Base-by-base conservation (phyloP, 2,888 invertebrate species). In the Sesamia inferens region DNA sequence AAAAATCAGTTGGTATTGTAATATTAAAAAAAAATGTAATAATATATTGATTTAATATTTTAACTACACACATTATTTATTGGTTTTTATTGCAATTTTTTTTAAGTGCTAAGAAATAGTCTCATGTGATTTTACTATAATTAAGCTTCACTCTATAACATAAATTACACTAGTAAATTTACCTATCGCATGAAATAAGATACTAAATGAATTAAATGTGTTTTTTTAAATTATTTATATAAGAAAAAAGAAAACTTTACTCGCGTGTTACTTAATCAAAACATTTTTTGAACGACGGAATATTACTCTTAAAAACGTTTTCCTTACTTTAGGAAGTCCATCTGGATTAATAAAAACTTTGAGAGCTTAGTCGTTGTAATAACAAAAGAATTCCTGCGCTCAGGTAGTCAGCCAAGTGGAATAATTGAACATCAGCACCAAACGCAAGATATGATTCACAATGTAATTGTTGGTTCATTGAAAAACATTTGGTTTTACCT, bases 401-500 rank as follows among this genome's bases (percentile, higher is more conserved):
- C 77, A 78, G 76, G 84, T 86, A 87, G 55, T 70, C 86, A 87
- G 69, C 87, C 79, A 83, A 82, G 83, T 86, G 84, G 83, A 89
- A 89, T 86, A 86, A 86, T 83, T 83, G 71, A 71, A 79, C 71
- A 79, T 77, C 78, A 77, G 70, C 77, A 62, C 68, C 70, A 68
- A 81, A 66, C 58, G 31, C 54, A 67, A 78, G 78, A 78, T 78
- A 73, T 78, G 78, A 78, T 78, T 78, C 78, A 78, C 73, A 13
- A 64, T n/a, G 63, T 78, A 78, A 78, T 78, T 78, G 73, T 47
- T 57, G 77, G 78, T 68, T 78, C 73, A 78, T 48, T 78, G 47
- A 73, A 64, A 77, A 78, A 48, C 72, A 58, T 42, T 78, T 72
- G 42, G 62, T 58, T 58, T 77, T 58, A 67, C 42, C 54, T 59